phyloP scores from a whole-genome alignment of 1,140 invertebrate genomes.

The Probaryconus sp. region DNA sequence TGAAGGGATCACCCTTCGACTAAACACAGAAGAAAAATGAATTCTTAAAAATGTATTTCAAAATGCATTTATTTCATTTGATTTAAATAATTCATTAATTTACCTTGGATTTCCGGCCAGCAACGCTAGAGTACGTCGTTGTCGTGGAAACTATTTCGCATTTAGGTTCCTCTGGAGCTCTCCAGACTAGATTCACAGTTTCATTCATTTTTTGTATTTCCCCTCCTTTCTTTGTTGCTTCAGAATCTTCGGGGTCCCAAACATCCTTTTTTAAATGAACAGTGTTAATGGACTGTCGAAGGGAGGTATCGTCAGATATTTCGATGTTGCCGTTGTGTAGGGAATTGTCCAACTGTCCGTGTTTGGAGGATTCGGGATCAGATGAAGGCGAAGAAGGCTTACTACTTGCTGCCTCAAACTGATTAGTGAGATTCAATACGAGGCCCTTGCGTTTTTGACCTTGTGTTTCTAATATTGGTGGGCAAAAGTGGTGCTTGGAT shows the following conservation, averaged over 20 bases:
- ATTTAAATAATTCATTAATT: too few relatives aligned
- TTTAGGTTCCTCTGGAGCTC: constrained; percentile 74
- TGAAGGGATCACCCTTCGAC: constrained; percentile 82
- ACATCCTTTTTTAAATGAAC: constrained; percentile 79
- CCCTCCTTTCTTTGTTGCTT: constrained; percentile 39
- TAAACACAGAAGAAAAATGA: background rate
- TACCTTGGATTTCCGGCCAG: constrained; percentile 40
- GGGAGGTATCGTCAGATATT: constrained; percentile 12
- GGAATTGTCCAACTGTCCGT: constrained; percentile 57
- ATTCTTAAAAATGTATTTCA: too few relatives aligned
- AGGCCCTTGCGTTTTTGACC: constrained; percentile 80
- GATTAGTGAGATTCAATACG: constrained; percentile 82
- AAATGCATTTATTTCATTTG: too few relatives aligned
- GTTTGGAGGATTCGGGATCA: constrained; percentile 62
- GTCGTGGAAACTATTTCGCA: constrained; percentile 40
- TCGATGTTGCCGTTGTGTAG: constrained; percentile 60
- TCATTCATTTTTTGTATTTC: constrained; percentile 44
- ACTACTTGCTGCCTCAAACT: constrained; percentile 79
- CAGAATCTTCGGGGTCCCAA: constrained; percentile 81
- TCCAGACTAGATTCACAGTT: constrained; percentile 79
- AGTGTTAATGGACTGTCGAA: constrained; percentile 62
- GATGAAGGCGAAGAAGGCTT: constrained; percentile 77
- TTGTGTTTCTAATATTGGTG: constrained; percentile 82
- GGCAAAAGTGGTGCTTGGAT: constrained; percentile 76
- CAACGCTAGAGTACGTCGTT: constrained; percentile 34